phyloP scores from a whole-genome alignment of 2,113 vertebrate genomes.

The Anhinga rufa region DNA sequence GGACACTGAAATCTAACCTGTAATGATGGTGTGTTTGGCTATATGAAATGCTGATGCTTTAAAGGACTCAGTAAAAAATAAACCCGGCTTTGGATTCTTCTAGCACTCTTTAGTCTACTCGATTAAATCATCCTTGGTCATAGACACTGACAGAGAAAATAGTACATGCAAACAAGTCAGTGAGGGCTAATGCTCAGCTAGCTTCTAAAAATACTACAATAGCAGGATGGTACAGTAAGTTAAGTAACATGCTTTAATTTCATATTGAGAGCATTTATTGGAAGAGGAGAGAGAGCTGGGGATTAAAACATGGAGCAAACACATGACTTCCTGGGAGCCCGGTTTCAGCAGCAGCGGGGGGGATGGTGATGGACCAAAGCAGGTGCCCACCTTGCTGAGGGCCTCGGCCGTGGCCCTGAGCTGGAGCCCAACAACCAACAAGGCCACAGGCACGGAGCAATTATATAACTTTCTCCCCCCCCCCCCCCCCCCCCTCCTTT shows the following conservation, averaged over 20 bases:
- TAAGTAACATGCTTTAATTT: slow-evolving; percentile 51
- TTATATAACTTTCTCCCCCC: background rate
- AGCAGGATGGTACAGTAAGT: slow-evolving; percentile 22
- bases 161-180: background rate
- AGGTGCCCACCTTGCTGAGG: slow-evolving; percentile 22
- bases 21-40: background rate
- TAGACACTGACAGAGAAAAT: background rate
- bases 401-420: accelerated
- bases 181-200: background rate
- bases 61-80: background rate
- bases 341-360: background rate
- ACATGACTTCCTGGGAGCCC: background rate
- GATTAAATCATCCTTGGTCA: background rate
- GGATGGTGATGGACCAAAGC: background rate
- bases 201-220: slow-evolving; percentile 57
- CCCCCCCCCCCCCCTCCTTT: background rate
- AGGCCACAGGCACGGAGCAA: background rate
- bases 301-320: background rate
- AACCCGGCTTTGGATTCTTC: background rate
- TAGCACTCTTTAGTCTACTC: background rate
- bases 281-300: background rate
- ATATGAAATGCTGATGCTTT: background rate
- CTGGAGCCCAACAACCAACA: accelerated
- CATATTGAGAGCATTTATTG: slow-evolving; percentile 11
- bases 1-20: background rate